Evolutionary conservation across 2,797 vertebrate species (phyloP).

Genomic region (Atherinosoma microstoma): DNA sequence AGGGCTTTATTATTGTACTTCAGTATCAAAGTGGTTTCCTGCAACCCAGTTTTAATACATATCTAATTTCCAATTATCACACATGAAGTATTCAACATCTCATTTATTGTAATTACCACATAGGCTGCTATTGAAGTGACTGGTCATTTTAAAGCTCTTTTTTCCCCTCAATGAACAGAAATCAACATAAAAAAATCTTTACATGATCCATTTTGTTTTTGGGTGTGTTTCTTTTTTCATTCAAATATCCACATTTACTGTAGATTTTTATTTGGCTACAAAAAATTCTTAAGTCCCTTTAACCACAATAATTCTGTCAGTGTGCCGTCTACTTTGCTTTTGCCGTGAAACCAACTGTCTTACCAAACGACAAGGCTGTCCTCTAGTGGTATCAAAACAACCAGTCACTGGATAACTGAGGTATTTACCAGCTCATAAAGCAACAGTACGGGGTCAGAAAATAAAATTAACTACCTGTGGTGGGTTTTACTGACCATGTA

Average conservation of each 20-base stretch:
- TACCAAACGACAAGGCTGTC: conserved; percentile 67
- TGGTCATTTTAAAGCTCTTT: not conserved
- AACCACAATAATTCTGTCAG: conserved; percentile 3
- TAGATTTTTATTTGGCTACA: not conserved
- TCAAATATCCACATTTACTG: not conserved
- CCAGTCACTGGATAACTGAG: not conserved
- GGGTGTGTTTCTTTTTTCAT: not conserved
- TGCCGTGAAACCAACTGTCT: not conserved
- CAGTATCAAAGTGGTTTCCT: not conserved
- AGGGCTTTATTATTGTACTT: not conserved
- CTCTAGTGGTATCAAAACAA: conserved; percentile 56
- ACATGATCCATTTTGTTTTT: not conserved
- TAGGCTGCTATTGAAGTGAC: not conserved
- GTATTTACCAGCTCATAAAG: not conserved
- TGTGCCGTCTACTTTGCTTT: not conserved
- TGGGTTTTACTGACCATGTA: conserved; percentile 11
- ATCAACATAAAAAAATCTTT: not conserved
- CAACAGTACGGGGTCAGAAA: not conserved
- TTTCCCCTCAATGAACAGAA: not conserved
- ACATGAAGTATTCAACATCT: not conserved
- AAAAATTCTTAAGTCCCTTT: conserved; percentile 12
- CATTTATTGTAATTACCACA: not conserved
- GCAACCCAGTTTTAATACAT: not conserved
- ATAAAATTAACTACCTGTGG: conserved; percentile 17
- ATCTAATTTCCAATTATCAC: not conserved